These are phyloP conservation scores for Otis tarda DNA, from an alignment of 2,113 vertebrate genomes.

Conservation along the genomic window DNA sequence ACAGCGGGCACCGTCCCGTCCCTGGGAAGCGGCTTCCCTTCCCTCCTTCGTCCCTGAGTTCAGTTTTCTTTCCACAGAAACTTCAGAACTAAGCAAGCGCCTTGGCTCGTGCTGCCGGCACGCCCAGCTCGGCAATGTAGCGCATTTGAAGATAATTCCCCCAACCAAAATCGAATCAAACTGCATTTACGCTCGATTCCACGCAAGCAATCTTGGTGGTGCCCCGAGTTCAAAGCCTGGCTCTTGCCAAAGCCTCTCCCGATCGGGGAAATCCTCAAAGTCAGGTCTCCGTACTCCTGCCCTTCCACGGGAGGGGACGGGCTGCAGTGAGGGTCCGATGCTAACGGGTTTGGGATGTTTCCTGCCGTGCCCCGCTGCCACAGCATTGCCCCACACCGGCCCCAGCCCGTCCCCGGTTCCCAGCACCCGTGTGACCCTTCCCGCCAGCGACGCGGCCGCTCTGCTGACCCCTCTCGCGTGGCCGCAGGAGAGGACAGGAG, in stretches of 20 bases:
- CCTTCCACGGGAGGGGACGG: no score
- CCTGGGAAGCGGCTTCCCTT: not conserved
- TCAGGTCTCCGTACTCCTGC: not conserved
- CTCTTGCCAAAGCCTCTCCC: not conserved
- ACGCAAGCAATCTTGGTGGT: not conserved
- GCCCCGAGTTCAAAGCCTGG: not conserved
- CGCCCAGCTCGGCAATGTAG: not conserved
- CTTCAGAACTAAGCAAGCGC: accelerated
- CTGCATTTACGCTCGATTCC: not conserved
- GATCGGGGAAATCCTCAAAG: not conserved
- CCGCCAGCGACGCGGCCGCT: accelerated
- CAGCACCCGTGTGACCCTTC: not conserved
- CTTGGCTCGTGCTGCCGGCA: not conserved
- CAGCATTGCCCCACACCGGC: not conserved
- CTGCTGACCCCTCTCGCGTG: not conserved
- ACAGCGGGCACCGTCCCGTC: not conserved
- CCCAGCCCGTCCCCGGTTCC: not conserved
- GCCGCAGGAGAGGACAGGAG: not conserved
- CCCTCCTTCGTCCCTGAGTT: not conserved
- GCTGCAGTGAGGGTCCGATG: not conserved
- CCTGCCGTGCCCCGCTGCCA: not conserved
- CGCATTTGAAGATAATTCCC: not conserved
- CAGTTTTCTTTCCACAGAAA: not conserved
- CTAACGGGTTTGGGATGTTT: accelerated
- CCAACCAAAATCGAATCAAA: not conserved